A percentile compares a stretch with the other conserved stretches of the same genome.
Evolutionary conservation across 2,888 invertebrate species (phyloP).

Genomic region (Pseudanteris insignis): DNA sequence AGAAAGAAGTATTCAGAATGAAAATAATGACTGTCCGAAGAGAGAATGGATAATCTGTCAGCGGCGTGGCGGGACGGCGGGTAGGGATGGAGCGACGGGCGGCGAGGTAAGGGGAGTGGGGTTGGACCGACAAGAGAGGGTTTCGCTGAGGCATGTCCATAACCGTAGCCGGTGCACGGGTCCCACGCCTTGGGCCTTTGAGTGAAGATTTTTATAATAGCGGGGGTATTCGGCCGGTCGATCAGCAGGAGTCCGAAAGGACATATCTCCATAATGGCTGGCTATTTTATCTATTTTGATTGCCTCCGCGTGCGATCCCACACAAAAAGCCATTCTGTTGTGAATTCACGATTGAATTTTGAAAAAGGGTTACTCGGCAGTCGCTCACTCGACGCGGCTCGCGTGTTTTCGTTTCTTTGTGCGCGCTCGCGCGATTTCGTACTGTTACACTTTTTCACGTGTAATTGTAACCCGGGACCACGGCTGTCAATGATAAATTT

Average conservation of each 20-base stretch:
- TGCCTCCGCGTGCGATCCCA: conserved; percentile 45
- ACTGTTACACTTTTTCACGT: conserved; percentile 8
- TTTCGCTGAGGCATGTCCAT: conserved; percentile 46
- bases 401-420: conserved; percentile 14
- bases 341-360: conserved; percentile 25
- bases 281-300: conserved; percentile 55
- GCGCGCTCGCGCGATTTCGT: neutral
- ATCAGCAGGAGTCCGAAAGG: conserved; percentile 59
- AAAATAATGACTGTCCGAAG: conserved; percentile 45
- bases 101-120: conserved; percentile 10
- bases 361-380: conserved; percentile 19
- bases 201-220: conserved; percentile 61
- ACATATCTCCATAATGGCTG: conserved; percentile 58
- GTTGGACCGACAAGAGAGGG: no score
- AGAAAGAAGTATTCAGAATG: conserved; percentile 37
- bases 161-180: conserved; percentile 44
- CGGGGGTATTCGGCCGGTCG: conserved; percentile 55
- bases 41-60: conserved; percentile 49
- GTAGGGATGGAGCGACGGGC: conserved; percentile 9
- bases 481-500: conserved; percentile 11
- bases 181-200: conserved; percentile 57
- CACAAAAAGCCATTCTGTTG: conserved; percentile 35
- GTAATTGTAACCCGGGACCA: neutral
- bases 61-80: conserved; percentile 20
- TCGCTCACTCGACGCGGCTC: conserved; percentile 17